Base-by-base conservation (phyloP, 1,140 invertebrate species). In the Lepidurus arcticus region DNA sequence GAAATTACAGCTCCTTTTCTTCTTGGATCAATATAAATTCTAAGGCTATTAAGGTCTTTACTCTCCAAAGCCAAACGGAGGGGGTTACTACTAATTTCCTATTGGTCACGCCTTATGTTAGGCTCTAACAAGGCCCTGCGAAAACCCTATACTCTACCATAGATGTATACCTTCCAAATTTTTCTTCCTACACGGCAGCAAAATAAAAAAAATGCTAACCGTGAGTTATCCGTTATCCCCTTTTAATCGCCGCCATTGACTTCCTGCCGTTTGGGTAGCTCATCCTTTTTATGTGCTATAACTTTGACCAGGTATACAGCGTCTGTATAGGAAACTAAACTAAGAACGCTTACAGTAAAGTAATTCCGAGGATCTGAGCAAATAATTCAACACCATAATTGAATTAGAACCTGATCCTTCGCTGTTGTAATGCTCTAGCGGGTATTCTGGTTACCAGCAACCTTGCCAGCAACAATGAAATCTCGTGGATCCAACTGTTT, bases 21-120 rank as follows among this genome's bases (percentile, higher is more conserved):
- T 65, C 53, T 65, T 65, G 13, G 53, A 65, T 65, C 53, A 65
- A 65, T 65, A 65, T 16, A 65, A 65, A 65, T 65, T 65, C 34
- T 65, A 65, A 21, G 21, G 53, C n/a, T 65, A 65, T 65, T 65
- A 65, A 65, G 13, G 53, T 65, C 53, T 65, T 65, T 65, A 65
- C 53, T 65, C 21, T 65, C 13, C 53, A n/a, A 34, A 11, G 53
- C 53, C 53, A 65, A 65, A 65, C 53, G 53, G 21, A 65, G 13
- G 47, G 53, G 16, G 21, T 65, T 65, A 65, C 53, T 65, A 9
- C 53, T 65, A 7, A 65, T 16, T 65, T 65, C 53, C 53, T 65
- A 13, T 65, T 65, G 53, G 53, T 65, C 53, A 65, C 53, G 53
- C 53, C 53, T 65, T 65, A 16, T 16, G 53, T 21, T n/a, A 16